Base-by-base conservation (phyloP, 92 coral and sea anemone genomes). In the Parazoanthus darwini region DNA sequence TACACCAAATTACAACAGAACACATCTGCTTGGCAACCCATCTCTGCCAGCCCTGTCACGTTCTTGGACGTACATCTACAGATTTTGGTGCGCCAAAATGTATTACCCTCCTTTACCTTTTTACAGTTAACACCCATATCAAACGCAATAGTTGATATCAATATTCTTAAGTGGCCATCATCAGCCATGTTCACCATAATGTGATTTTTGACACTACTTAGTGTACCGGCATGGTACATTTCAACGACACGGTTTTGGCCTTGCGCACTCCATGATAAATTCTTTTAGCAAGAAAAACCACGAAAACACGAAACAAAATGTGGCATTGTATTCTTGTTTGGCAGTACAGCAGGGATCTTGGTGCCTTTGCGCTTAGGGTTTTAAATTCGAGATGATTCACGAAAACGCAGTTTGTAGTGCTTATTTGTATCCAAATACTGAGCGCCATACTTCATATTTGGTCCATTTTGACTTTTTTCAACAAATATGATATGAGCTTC, bases 211-310 rank as follows among this genome's bases (percentile, higher is more conserved):
- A 91, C 97, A 7, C 77, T 9, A 11, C 67, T 38, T 46, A 95
- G 90, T 22, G 97, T 91, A 14, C 94, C 93, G 22, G 95, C 95
- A 91, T 91, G 95, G 87, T 88, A 94, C 97, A 94, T 92, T 38
- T 92, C 95, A 1, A 92, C 91, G n/a, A 94, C 15, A 0, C 94
- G 79, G 67, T 92, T 88, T 76, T 68, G 87, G 23, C 91, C 5
- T 73, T 73, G 48, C 15, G 26, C 15, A 78, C 46, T 20, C 91
- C 97, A 85, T 82, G 88, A 66, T 58, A 93, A 29, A 91, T 65
- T 39, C 81, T 72, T 11, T 83, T 74, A 66, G 90, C 91, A 18
- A 93, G 88, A 86, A 81, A 91, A 67, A 93, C 92, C 74, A 89
- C 93, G 76, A 92, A 94, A 76, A 94, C 74, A 38, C 92, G 86